Conservation (phyloP, 2,888 invertebrate genomes). For the Drosophila acutilabella region DNA sequence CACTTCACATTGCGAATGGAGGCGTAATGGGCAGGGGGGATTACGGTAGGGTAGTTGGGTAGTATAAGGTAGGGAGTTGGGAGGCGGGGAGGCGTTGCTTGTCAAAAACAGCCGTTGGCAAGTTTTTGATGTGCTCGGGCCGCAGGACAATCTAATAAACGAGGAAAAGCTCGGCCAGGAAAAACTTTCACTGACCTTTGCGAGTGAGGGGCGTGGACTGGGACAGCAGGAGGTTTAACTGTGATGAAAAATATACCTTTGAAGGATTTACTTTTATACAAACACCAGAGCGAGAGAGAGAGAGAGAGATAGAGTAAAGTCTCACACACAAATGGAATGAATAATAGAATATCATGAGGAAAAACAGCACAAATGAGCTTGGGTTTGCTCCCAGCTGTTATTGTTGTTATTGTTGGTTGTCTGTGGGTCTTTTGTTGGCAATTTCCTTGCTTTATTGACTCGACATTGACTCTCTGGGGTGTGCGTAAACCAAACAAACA, state of each 20-base stretch:
- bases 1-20: conserved; percentile 48
- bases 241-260: conserved; percentile 74
- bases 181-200: conserved; percentile 73
- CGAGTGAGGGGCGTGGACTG: background rate
- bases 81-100: conserved; percentile 26
- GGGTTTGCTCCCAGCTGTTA: conserved; percentile 31
- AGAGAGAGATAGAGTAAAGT: conserved; percentile 10
- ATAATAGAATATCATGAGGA: conserved; percentile 75
- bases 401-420: conserved; percentile 48
- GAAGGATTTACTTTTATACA: conserved; percentile 51
- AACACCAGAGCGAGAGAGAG: background rate
- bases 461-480: conserved; percentile 69
- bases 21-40: background rate
- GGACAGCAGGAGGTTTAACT: conserved; percentile 9
- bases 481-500: conserved; percentile 67
- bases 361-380: conserved; percentile 74
- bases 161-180: conserved; percentile 53
- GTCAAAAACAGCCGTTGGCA: conserved; percentile 74
- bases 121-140: conserved; percentile 70
- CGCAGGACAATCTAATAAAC: conserved; percentile 74
- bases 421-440: conserved; percentile 58
- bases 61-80: too few species aligned
- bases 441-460: conserved; percentile 65
- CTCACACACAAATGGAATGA: conserved; percentile 66
- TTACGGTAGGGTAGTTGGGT: too few species aligned